phyloP scores from a whole-genome alignment of 2,797 vertebrate genomes.

The Acipenser ruthenus region DNA sequence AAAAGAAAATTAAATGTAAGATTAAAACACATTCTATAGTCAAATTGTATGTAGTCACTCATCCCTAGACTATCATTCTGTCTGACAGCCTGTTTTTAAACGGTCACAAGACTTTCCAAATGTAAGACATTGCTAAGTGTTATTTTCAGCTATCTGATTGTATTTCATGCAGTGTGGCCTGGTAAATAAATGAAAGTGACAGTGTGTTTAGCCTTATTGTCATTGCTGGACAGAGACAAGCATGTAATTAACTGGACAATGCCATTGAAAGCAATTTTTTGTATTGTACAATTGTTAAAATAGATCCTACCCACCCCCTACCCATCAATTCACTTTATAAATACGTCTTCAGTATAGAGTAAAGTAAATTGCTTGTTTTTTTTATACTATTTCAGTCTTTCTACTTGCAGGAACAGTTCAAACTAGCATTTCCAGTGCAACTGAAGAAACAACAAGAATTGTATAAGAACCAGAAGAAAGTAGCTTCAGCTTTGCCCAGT shows the following conservation, averaged over 20 bases:
- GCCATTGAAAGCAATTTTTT: conserved; percentile 41
- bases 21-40: conserved; percentile 6
- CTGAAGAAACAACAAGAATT: conserved; percentile 67
- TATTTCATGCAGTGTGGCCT: conserved; percentile 26
- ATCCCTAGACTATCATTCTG: conserved; percentile 21
- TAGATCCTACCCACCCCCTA: no score
- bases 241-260: conserved; percentile 51
- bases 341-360: conserved; percentile 10
- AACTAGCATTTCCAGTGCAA: conserved; percentile 63
- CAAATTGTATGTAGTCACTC: conserved; percentile 11
- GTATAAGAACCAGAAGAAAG: conserved; percentile 76
- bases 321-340: no score
- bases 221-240: conserved; percentile 44
- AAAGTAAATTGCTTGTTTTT: conserved; percentile 25
- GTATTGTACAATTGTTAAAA: no score
- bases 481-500: conserved; percentile 52
- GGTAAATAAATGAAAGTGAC: conserved; percentile 37
- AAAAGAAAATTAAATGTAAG: no score
- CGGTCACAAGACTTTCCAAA: conserved; percentile 22
- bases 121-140: conserved; percentile 18
- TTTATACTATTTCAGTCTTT: conserved; percentile 34
- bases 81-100: conserved; percentile 27
- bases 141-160: conserved; percentile 34
- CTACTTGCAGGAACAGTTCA: conserved; percentile 68
- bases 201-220: conserved; percentile 35